phyloP scores from a whole-genome alignment of 2,113 vertebrate species.

The Mobula birostris region DNA sequence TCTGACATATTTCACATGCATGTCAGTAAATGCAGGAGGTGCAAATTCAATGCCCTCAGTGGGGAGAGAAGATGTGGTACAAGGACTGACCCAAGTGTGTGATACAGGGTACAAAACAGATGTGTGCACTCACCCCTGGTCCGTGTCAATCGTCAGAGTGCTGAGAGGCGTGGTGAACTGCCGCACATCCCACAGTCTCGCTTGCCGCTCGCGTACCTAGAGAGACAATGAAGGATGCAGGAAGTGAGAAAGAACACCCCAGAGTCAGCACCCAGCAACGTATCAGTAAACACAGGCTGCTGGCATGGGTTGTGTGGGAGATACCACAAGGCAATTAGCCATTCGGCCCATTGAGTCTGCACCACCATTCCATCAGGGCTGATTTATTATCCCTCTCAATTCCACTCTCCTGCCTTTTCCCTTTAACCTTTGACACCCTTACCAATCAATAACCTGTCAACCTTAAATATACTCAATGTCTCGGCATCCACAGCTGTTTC shows the following conservation, averaged over 20 bases:
- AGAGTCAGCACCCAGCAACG: neutral
- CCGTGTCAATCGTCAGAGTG: neutral
- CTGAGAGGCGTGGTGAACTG: neutral
- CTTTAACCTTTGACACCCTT: no score
- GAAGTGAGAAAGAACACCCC: neutral
- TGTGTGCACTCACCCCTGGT: neutral
- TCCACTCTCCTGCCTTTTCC: no score
- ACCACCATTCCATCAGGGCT: no score
- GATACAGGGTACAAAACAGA: neutral
- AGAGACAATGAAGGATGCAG: neutral
- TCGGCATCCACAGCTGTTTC: no score
- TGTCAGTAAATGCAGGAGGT: neutral
- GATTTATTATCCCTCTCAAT: no score
- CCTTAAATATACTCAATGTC: no score
- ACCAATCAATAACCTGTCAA: no score
- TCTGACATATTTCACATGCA: neutral
- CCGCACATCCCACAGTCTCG: slow-evolving; percentile 7
- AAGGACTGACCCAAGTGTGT: neutral
- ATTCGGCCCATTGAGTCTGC: no score
- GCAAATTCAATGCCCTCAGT: neutral
- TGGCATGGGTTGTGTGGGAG: neutral
- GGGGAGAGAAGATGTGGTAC: neutral
- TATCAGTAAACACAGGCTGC: neutral
- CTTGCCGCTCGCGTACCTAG: slow-evolving; percentile 11
- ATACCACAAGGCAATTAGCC: no score